Base-by-base conservation (phyloP, 2,113 vertebrate genomes). In the Oceanodroma tethys region DNA sequence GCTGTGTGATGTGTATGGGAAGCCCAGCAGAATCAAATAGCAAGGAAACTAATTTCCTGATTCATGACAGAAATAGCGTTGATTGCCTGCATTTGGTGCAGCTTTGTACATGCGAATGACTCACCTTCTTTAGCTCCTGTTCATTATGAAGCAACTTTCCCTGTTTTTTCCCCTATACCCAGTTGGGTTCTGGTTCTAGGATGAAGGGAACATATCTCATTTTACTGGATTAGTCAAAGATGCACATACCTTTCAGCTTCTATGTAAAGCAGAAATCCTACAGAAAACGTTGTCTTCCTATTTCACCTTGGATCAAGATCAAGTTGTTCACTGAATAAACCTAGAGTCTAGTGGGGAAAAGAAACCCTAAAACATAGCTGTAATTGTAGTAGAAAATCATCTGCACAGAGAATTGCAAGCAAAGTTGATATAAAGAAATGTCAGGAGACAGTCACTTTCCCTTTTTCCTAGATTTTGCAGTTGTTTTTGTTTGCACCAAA, bases 21-120 rank as follows among this genome's bases (percentile, higher is more conserved):
- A 94, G 89, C 32, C 11, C 29, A 92, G 30, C 12, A 81, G 68
- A 88, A 81, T 55, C 63, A 86, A 86, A 74, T 13, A 83, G 22
- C 63, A 42, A 71, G 63, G 30, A 83, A 81, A 71, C 29, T 23
- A 7, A 62, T 91, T 88, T 78, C 59, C 59, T 83, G 32, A 74
- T 83, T 88, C 30, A 40, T 32, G 45, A 68, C 50, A 70, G 58
- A 81, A 92, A 47, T 17, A n/a, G 9, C 25, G 25, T 50, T 89
- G 55, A 18, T 84, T 84, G 36, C 10, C 48, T 78, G 40, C 21
- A 50, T 75, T 55, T 83, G 17, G 30, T 85, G 21, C 45, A 45
- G 25, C 19, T 91, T 76, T 84, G 16, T 62, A 34, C 5, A 2
- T 40, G 15, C 40, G 65, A 68, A 56, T 43, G 13, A 73, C 7